A percentile compares a stretch with the other conserved stretches of the same genome.
These are phyloP conservation scores for Lapara coniferarum DNA, from an alignment of 2,888 invertebrate genomes.

Conservation along the genomic window DNA sequence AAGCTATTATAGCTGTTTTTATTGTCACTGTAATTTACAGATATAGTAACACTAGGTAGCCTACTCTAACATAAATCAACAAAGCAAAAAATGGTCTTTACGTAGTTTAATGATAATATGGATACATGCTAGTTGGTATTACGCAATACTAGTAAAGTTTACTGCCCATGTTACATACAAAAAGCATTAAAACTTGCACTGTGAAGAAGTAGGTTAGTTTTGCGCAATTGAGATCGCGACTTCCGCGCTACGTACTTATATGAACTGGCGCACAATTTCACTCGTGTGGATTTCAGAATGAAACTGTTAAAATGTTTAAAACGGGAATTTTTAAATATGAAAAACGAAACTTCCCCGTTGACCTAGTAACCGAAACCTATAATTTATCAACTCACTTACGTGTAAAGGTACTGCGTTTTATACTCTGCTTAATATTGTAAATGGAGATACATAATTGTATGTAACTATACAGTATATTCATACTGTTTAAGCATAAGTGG, in stretches of 20 bases:
- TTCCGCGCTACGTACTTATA: conserved; percentile 20
- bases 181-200: conserved; percentile 27
- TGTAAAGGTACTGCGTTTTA: too few relatives aligned
- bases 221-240: conserved; percentile 26
- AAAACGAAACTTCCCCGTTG: conserved; percentile 6
- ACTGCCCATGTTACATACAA: conserved; percentile 23
- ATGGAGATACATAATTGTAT: too few relatives aligned
- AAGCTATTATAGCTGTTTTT: too few relatives aligned
- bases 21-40: background rate
- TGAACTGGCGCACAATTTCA: conserved; percentile 17
- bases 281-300: conserved; percentile 24
- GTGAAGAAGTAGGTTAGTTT: conserved; percentile 26
- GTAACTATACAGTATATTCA: too few relatives aligned
- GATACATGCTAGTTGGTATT: background rate
- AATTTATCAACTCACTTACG: background rate
- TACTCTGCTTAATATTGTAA: too few relatives aligned
- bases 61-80: background rate
- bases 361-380: conserved; percentile 14
- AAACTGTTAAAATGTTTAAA: conserved; percentile 7
- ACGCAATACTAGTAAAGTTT: conserved; percentile 14
- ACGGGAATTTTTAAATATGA: background rate
- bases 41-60: background rate
- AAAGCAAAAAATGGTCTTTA: background rate
- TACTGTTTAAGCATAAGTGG: too few relatives aligned
- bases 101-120: conserved; percentile 13